Base-by-base conservation (phyloP, 23 tunicate genomes). In the Diplosoma virens region DNA sequence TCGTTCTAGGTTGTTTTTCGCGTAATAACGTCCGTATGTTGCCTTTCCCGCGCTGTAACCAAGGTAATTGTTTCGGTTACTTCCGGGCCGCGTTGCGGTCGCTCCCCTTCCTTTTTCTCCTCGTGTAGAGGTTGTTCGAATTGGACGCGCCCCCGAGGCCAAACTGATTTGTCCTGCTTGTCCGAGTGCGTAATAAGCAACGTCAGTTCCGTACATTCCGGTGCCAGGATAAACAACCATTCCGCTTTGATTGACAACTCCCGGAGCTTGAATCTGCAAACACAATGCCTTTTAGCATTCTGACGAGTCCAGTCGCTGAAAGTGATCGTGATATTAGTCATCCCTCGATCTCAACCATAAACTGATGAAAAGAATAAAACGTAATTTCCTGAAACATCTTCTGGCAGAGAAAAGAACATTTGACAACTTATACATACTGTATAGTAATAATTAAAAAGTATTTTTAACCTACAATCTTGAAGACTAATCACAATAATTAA, bases 11-110 rank as follows among this genome's bases (percentile, higher is more conserved):
- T 92, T 95, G 60, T 95, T 95, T 71, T 95, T 95, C 6, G 99
- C 75, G 41, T 95, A 95, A 59, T 95, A 95, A 2, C 99, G 84
- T 37, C 99, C 99, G 74, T 95, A 95, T 14, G 99, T 95, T 45
- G 99, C 99, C 77, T 95, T 95, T 21, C 99, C 99, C 32, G 99
- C 99, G 67, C 93, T 84, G 81, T 95, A 95, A 23, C 99, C 99
- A n/a, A 95, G 82, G 47, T 95, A 95, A 47, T 90, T 90, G 73
- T 75, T 90, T 27, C 97, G 58, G 22, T 84, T 55, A 56, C 25
- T 91, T 29, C 52, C 68, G 2, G 79, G 59, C 34, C 99, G 65
- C n/a, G 79, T 66, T 22, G 87, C 75, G 26, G 78, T 67, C 30
- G 95, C 52, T 18, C 95, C 94, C 34, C 95, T 76, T 0, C 83